Evolutionary conservation across 2,113 vertebrate species (phyloP).

Genomic region (Empidonax traillii): DNA sequence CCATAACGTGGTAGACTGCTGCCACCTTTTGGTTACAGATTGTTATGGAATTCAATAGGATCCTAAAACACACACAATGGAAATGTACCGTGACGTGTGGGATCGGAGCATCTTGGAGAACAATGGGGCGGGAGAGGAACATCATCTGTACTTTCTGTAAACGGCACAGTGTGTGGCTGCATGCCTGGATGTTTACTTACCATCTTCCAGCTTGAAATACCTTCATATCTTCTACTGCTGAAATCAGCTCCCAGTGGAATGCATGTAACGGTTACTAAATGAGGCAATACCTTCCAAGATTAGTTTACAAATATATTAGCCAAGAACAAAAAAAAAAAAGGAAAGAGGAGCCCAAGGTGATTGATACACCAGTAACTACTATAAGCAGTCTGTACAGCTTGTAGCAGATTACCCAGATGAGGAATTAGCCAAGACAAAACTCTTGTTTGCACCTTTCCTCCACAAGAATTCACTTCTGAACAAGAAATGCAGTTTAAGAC

Average conservation of each 20-base stretch:
- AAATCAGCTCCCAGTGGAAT: neutral
- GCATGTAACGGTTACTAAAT: neutral
- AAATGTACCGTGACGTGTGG: fast-evolving
- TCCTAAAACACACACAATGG: neutral
- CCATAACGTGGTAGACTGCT: neutral
- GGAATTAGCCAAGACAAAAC: neutral
- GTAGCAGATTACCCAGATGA: neutral
- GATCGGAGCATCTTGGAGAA: neutral
- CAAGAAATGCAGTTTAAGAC: neutral
- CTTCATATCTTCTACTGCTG: neutral
- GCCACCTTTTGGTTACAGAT: slow-evolving; percentile 46
- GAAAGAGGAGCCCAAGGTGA: neutral
- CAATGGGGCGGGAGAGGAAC: neutral
- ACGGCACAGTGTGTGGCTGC: neutral
- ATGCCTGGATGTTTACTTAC: neutral
- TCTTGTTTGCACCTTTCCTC: neutral
- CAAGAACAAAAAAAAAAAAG: neutral
- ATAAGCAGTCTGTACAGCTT: neutral
- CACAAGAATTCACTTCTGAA: neutral
- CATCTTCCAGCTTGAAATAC: neutral
- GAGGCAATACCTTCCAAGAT: neutral
- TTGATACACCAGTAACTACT: neutral
- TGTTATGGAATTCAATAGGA: neutral
- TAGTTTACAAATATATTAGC: neutral
- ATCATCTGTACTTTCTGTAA: neutral